phyloP scores from a whole-genome alignment of 2,113 vertebrate species.

The Acanthisitta chloris region DNA sequence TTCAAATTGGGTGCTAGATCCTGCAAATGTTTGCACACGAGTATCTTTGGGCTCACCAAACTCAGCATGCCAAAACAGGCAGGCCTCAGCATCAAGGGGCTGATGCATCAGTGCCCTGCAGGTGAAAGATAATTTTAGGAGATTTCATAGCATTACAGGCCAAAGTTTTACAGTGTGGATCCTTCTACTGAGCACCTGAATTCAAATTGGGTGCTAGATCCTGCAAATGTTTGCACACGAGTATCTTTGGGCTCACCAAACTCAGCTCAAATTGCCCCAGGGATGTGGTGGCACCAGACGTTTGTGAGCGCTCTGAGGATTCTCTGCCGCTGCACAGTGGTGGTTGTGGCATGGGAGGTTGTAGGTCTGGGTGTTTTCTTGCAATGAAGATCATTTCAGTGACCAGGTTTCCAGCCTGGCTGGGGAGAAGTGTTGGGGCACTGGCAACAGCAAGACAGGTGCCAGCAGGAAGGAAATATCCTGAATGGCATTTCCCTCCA shows the following conservation, averaged over 20 bases:
- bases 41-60: background rate
- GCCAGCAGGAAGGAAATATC: background rate
- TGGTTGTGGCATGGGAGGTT: background rate
- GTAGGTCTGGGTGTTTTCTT: background rate
- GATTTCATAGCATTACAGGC: background rate
- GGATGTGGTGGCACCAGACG: background rate
- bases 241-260: background rate
- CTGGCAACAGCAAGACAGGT: background rate
- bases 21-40: background rate
- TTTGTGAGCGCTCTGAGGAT: background rate
- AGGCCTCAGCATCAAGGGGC: background rate
- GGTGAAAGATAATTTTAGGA: background rate
- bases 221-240: background rate
- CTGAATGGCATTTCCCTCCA: background rate
- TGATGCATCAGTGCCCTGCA: background rate
- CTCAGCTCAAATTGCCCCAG: no score
- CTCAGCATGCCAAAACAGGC: background rate
- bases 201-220: background rate
- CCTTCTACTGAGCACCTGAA: background rate
- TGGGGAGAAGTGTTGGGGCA: background rate
- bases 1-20: background rate
- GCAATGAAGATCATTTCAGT: background rate
- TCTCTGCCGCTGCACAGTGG: accelerated
- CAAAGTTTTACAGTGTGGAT: background rate
- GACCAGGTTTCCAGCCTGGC: background rate